These are phyloP conservation scores for Sminthurides bifidus DNA, from an alignment of 1,140 invertebrate species.

Conservation along the genomic window DNA sequence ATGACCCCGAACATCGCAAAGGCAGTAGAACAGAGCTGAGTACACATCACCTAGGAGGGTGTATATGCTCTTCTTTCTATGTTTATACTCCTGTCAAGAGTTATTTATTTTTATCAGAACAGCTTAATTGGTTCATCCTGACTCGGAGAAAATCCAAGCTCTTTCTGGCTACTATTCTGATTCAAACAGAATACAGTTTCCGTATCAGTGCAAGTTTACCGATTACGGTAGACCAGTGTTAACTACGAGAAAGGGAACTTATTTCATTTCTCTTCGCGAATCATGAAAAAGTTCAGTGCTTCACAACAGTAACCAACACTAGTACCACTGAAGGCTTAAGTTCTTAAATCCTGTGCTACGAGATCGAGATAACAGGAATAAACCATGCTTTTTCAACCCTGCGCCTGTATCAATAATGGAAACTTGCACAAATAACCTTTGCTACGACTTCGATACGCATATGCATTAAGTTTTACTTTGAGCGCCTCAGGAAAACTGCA, in stretches of 20 bases:
- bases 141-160: too few relatives aligned
- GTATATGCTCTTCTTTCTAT: neutral
- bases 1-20: too few relatives aligned
- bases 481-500: neutral
- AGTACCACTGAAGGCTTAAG: too few relatives aligned
- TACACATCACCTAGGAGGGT: too few relatives aligned
- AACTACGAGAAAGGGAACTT: neutral
- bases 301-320: too few relatives aligned
- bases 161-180: too few relatives aligned
- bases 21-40: too few relatives aligned
- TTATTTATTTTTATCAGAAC: constrained; percentile 8
- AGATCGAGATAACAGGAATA: too few relatives aligned
- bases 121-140: constrained; percentile 6
- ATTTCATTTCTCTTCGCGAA: neutral
- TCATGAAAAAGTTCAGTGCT: neutral
- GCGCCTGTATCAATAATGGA: too few relatives aligned
- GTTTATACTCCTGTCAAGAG: neutral
- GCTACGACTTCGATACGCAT: neutral
- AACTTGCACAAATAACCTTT: too few relatives aligned
- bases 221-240: neutral
- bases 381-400: too few relatives aligned
- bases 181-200: neutral
- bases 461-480: neutral
- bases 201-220: neutral
- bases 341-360: too few relatives aligned